Percentiles rank a stretch among this genome's conserved stretches.
These are phyloP conservation scores for Pyxicephalus adspersus DNA, from an alignment of 2,113 vertebrate species.

Conservation along the genomic window DNA sequence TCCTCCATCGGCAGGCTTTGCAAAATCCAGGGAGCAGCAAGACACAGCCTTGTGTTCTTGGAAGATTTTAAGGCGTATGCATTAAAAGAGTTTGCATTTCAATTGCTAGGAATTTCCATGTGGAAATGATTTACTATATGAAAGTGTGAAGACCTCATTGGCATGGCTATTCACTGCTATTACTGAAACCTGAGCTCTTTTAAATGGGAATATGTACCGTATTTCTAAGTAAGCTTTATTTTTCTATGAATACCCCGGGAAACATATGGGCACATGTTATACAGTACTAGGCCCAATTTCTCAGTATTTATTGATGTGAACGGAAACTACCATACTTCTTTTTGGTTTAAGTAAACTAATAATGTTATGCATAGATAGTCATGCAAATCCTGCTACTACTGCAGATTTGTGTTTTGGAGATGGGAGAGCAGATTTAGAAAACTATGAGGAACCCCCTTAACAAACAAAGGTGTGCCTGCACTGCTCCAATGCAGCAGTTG, in stretches of 20 bases:
- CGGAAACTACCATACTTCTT: not conserved
- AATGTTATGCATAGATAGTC: not conserved
- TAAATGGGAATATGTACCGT: not conserved
- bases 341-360: not conserved
- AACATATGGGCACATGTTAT: not conserved
- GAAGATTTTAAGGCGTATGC: constrained; percentile 6
- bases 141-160: constrained; percentile 49
- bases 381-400: too few relatives aligned
- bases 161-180: constrained; percentile 31
- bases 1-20: not conserved
- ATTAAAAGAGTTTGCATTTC: constrained; percentile 44
- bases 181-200: constrained; percentile 32
- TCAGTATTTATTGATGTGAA: not conserved
- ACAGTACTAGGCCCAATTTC: not conserved
- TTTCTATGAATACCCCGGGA: not conserved
- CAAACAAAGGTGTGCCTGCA: too few relatives aligned
- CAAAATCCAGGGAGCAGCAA: constrained; percentile 5
- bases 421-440: too few relatives aligned
- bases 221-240: constrained; percentile 8
- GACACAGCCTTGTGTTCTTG: constrained; percentile 33
- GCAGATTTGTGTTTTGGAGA: too few relatives aligned
- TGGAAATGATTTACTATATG: constrained; percentile 45
- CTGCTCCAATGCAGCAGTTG: too few relatives aligned
- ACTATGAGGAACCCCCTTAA: too few relatives aligned
- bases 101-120: constrained; percentile 20